Percentiles rank a stretch among this genome's conserved stretches.
These are phyloP conservation scores for Leptoclinus maculatus DNA, from an alignment of 2,797 vertebrate species.

Conservation along the genomic window DNA sequence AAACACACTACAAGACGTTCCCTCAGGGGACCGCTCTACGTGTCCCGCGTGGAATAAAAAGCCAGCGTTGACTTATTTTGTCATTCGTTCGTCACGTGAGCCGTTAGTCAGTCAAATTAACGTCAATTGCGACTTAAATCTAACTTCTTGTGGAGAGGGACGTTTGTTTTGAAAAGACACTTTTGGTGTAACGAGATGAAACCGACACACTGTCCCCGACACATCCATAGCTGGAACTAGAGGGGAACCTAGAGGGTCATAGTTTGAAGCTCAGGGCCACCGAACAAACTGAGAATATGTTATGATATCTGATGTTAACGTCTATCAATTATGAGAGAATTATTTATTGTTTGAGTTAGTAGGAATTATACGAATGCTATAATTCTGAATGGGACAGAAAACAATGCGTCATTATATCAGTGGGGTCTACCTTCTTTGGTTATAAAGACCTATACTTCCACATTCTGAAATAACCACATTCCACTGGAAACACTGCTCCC, in stretches of 20 bases:
- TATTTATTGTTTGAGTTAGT: background rate
- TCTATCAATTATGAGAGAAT: background rate
- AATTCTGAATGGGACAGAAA: background rate
- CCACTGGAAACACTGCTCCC: constrained; percentile 29
- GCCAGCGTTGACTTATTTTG: background rate
- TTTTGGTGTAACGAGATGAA: background rate
- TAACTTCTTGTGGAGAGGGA: background rate
- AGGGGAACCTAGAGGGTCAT: background rate
- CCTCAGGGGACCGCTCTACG: background rate
- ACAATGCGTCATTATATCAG: constrained; percentile 25
- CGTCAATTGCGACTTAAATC: background rate
- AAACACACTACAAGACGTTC: background rate
- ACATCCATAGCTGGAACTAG: background rate
- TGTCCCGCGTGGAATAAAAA: background rate
- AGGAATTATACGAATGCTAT: background rate
- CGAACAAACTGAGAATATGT: background rate
- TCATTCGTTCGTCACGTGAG: background rate
- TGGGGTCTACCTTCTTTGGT: background rate
- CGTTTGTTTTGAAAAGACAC: background rate
- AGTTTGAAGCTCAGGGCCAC: too few species aligned
- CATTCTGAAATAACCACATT: constrained; percentile 29
- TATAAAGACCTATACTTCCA: constrained; percentile 16
- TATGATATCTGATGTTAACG: background rate
- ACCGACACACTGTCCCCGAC: too few species aligned
- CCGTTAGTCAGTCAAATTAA: background rate